Percentiles rank a stretch among this genome's conserved stretches.
phyloP scores from a whole-genome alignment of 2,797 vertebrate species.

The Artibeus lituratus region DNA sequence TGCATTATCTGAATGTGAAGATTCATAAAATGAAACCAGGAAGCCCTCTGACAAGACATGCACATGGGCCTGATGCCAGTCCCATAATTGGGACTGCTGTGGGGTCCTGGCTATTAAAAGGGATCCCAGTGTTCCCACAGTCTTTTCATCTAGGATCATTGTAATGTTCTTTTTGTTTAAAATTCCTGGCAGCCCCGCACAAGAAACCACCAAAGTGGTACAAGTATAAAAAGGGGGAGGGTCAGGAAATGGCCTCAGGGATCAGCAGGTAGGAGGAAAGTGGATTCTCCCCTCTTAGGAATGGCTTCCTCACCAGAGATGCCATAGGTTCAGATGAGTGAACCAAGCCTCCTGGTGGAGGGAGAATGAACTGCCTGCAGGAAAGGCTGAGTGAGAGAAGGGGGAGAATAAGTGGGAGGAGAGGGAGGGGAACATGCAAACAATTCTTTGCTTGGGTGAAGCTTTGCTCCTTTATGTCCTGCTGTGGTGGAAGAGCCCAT shows the following conservation, averaged over 20 bases:
- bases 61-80: neutral
- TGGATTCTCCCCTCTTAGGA: neutral
- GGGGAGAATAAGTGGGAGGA: neutral
- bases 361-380: neutral
- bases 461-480: neutral
- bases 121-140: neutral
- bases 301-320: neutral
- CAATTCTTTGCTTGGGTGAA: neutral
- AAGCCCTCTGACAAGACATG: conserved; percentile 4
- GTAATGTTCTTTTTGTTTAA: neutral
- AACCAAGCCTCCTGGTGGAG: neutral
- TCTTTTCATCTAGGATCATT: neutral
- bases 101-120: neutral
- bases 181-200: neutral
- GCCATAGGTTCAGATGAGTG: accelerated
- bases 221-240: neutral
- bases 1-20: neutral
- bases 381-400: neutral
- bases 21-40: conserved; percentile 32
- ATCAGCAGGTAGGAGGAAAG: neutral
- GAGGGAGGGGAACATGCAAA: neutral
- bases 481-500: neutral
- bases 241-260: neutral
- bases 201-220: neutral
- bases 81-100: accelerated